phyloP scores from a whole-genome alignment of 1,140 invertebrate genomes.

The Heliothis subflexa region DNA sequence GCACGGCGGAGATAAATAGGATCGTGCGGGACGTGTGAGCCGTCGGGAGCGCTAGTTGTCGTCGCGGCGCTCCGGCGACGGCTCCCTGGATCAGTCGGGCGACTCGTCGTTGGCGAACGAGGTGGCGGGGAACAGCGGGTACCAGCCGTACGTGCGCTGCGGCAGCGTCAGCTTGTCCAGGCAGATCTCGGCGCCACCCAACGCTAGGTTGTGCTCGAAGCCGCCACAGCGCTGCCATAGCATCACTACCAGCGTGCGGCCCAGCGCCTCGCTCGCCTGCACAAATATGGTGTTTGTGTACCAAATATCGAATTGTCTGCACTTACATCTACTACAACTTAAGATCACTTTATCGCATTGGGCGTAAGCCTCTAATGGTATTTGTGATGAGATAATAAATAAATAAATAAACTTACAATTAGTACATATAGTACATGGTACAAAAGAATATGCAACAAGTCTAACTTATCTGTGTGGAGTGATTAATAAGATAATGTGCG shows the following conservation, averaged over 20 bases:
- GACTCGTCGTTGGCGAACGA: slow-evolving; percentile 79
- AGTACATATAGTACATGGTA: too few relatives aligned
- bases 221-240: slow-evolving; percentile 95
- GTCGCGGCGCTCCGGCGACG: slow-evolving; percentile 81
- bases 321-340: too few relatives aligned
- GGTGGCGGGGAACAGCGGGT: slow-evolving; percentile 93
- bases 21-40: slow-evolving; percentile 52
- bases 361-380: too few relatives aligned
- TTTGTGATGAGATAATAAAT: too few relatives aligned
- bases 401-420: too few relatives aligned
- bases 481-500: too few relatives aligned
- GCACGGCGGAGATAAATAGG: slow-evolving; percentile 40
- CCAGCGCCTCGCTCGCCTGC: slow-evolving; percentile 93
- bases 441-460: too few relatives aligned
- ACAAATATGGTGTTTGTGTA: slow-evolving; percentile 1
- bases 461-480: too few relatives aligned
- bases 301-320: background rate
- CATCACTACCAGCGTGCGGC: slow-evolving; percentile 94
- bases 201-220: slow-evolving; percentile 94
- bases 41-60: slow-evolving; percentile 72
- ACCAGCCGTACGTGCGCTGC: slow-evolving; percentile 94
- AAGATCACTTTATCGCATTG: too few relatives aligned
- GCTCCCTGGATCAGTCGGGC: slow-evolving; percentile 83
- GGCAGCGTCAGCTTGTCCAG: slow-evolving; percentile 92
- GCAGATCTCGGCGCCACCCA: slow-evolving; percentile 94